Evolutionary conservation across 2,113 vertebrate genomes (phyloP), one percentile per base, ranked within the genome.

Genomic region (Coturnix japonica): DNA sequence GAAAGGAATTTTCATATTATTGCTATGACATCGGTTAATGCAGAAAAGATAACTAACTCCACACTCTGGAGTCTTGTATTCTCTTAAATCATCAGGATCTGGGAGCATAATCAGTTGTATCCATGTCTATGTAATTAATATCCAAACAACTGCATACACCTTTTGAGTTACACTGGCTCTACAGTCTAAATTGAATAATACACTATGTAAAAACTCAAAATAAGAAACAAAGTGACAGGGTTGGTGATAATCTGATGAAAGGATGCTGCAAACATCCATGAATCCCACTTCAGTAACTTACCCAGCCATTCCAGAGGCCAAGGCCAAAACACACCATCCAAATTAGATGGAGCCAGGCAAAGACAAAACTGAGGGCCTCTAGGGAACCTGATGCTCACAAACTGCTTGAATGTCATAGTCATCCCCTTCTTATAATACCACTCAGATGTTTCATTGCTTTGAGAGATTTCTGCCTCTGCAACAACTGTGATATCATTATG

Each of bases 211-310:
- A 83, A 90, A n/a, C 13, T 64, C 3, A 15, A 22, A 66, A 39
- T 18, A 87, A 57, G 17, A 35, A 26, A 63, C 13, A 79, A 72
- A 20, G 5, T 31, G 44, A 44, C 6, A 35, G 16, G 14, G 5
- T 22, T 90, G 31, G 0, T 0, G 30, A 60, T 46, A 81, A 84
- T 44, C 17, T 4, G 0, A n/a, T n/a, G 20, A 43, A 51, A 11
- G 0, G 1, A 30, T 35, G 13, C 4, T 41, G 31, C 18, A 80
- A 14, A 13, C 25, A 4, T 51, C 28, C 16, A 26, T 2, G 6
- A 63, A 77, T 72, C 30, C 28, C 7, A 5, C 30, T 39, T 47
- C 16, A 75, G 70, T 41, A 78, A 75, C 23, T 44, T 21, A 64
- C 7, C 5, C 22, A 91, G 43, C 18, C 17, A 25, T 37, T 70